phyloP scores from a whole-genome alignment of 2,113 vertebrate species.

The Sardina pilchardus region DNA sequence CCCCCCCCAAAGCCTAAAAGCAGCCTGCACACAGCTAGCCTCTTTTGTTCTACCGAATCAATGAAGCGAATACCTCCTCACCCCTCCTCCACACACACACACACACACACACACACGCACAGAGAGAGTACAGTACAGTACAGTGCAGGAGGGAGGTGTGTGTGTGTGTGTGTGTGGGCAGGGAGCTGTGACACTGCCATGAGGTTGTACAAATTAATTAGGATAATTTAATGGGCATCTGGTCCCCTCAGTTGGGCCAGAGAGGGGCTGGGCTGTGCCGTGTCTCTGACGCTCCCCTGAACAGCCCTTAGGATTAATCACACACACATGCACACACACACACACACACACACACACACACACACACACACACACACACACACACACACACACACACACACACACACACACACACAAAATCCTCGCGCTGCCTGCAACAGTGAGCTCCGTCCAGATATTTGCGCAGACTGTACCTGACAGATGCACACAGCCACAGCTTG shows the following conservation, averaged over 20 bases:
- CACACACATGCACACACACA: not conserved
- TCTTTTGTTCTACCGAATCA: slow-evolving; percentile 2
- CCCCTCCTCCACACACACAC: slow-evolving; percentile 22
- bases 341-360: not conserved
- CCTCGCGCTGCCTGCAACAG: not conserved
- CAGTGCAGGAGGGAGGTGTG: not conserved
- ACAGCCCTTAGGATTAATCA: not conserved
- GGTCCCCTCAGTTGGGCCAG: not conserved
- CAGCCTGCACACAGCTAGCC: not conserved
- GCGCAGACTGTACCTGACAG: not conserved
- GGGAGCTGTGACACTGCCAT: not conserved
- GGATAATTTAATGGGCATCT: not conserved
- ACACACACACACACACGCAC: slow-evolving; percentile 28
- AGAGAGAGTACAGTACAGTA: not conserved
- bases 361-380: not conserved
- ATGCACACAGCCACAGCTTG: not conserved
- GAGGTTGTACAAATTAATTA: slow-evolving; percentile 31
- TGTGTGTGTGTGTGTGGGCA: not conserved
- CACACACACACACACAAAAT: not conserved
- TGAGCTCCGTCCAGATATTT: not conserved
- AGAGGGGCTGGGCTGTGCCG: not conserved
- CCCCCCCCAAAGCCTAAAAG: not conserved
- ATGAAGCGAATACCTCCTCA: slow-evolving; percentile 40
- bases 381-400: slow-evolving; percentile 22
- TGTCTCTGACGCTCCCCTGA: not conserved